These are phyloP conservation scores for Phaethon lepturus DNA, from an alignment of 2,113 vertebrate species.

Conservation along the genomic window DNA sequence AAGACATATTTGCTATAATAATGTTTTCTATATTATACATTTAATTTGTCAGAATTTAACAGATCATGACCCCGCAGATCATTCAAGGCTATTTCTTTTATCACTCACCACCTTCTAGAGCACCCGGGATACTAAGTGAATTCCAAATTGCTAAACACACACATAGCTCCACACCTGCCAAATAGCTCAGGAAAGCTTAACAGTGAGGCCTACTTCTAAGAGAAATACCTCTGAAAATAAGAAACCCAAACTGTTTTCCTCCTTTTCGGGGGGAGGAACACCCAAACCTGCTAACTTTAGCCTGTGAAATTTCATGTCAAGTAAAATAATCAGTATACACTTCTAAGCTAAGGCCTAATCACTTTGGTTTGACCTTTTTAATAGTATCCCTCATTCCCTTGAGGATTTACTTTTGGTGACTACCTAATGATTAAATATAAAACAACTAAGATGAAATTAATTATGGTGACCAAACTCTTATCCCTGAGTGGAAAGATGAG, in stretches of 20 bases:
- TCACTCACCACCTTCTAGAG: not conserved
- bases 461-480: not conserved
- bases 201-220: not conserved
- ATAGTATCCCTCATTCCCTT: not conserved
- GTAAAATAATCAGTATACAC: not conserved
- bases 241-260: not conserved
- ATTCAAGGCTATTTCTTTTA: slow-evolving; percentile 28
- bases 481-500: not conserved
- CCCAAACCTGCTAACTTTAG: not conserved
- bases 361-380: not conserved
- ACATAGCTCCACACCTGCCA: not conserved
- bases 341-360: not conserved
- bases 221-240: not conserved
- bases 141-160: slow-evolving; percentile 22
- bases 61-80: not conserved
- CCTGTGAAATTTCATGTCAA: not conserved
- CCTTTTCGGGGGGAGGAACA: rapidly evolving
- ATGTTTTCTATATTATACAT: not conserved
- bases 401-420: not conserved
- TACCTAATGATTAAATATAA: not conserved
- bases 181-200: not conserved
- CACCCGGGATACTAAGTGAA: not conserved
- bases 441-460: not conserved
- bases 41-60: slow-evolving; percentile 24
- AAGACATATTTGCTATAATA: not conserved